phyloP scores from a whole-genome alignment of 2,113 vertebrate species.

The Oxyruncus cristatus region DNA sequence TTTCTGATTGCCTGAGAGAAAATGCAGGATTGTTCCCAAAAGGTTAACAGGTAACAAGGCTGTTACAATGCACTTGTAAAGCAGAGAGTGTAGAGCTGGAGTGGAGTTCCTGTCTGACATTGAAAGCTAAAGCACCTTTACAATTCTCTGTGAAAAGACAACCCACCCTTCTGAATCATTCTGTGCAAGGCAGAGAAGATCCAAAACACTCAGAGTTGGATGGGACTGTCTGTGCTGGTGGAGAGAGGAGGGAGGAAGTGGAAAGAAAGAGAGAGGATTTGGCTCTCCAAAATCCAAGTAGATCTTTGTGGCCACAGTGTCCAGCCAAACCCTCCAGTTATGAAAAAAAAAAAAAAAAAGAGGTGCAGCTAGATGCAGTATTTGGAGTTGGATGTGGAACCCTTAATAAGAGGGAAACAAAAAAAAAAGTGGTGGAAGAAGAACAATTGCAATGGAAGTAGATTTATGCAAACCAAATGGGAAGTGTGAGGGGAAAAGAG shows the following conservation, averaged over 20 bases:
- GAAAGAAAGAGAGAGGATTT: background rate
- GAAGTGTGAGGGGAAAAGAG: background rate
- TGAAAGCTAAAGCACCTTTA: background rate
- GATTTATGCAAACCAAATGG: background rate
- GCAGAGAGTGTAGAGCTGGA: background rate
- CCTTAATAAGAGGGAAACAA: background rate
- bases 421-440: background rate
- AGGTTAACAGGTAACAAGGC: background rate
- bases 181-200: background rate
- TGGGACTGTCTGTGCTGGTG: background rate
- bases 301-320: background rate
- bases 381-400: background rate
- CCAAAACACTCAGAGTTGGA: background rate
- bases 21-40: background rate
- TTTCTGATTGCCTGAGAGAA: background rate
- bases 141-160: background rate
- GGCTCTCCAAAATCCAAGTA: background rate
- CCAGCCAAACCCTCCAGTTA: background rate
- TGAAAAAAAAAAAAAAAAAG: background rate
- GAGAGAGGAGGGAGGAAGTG: background rate
- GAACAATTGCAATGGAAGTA: background rate
- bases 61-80: background rate
- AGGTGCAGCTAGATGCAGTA: background rate
- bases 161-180: background rate
- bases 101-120: background rate